Evolutionary conservation across 2,888 invertebrate genomes (phyloP), one percentile per base, ranked within the genome.

Genomic region (Dynastes maya): DNA sequence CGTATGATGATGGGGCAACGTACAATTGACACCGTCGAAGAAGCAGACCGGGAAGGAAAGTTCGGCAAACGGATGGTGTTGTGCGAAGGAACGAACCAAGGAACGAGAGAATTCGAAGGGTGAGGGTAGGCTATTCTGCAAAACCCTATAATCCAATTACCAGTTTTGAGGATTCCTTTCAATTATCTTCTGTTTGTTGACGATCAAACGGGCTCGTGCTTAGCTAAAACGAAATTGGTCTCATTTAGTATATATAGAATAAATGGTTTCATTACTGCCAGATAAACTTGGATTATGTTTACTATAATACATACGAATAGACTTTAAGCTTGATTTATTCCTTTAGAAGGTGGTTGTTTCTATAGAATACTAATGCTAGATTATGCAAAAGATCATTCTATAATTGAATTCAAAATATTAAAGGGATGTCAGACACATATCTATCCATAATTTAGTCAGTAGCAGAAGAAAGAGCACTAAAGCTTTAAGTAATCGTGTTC

Each of bases 151-250:
- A 71, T 71, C 71, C 71, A 71, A 71, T 71, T 71, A 71, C 71
- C 71, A 71, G 71, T 71, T 71, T 71, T 71, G 71, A 55, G 71
- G 71, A 71, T 71, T 70, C 71, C 55, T 71, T 70, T 70, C 70
- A 70, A 70, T 70, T 70, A 70, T 70, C 53, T 70, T 70, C 70
- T 70, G 70, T 51, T 71, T 71, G 71, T 71, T 55, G 71, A 71
- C 37, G 70, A 71, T 71, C 71, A 71, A 71, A 71, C 71, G 58
- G n/a, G 55, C 55, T 71, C 22, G n/a, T 22, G 55, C 55, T 71
- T 71, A 55, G 37, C 55, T 71, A 58, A 16, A 71, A 71, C 37
- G 71, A 58, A 71, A 71, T 58, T 71, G 55, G 37, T 29, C 32
- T 71, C 58, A 71, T 71, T 71, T 55, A 58, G 40, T 71, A 29